Percentiles rank a stretch among this genome's conserved stretches.
phyloP scores from a whole-genome alignment of 2,888 invertebrate genomes.

The Lycia hirtaria region DNA sequence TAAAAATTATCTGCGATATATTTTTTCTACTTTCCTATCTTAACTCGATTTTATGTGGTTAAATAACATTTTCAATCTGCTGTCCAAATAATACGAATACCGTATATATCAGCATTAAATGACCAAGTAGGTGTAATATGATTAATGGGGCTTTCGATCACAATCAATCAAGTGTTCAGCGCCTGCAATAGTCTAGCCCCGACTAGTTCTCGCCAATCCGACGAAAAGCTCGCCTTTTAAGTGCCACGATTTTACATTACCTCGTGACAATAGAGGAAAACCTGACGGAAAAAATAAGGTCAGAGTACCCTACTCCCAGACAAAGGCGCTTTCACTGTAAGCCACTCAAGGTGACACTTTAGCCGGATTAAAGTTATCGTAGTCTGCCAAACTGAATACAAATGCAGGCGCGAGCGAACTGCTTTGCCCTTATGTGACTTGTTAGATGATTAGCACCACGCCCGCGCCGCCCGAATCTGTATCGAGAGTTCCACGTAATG shows the following conservation, averaged over 20 bases:
- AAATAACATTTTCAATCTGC: conserved; percentile 51
- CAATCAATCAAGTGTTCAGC: conserved; percentile 73
- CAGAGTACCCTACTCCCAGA: conserved; percentile 73
- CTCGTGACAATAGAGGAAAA: conserved; percentile 72
- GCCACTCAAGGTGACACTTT: conserved; percentile 84
- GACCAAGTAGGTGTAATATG: conserved; percentile 73
- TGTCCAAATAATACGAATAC: conserved; percentile 57
- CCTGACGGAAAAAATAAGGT: conserved; percentile 78
- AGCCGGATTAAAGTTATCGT: conserved; percentile 84
- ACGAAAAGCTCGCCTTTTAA: conserved; percentile 66
- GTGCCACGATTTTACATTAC: conserved; percentile 73
- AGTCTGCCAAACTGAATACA: conserved; percentile 83
- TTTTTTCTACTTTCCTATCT: too few species aligned
- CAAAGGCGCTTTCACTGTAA: conserved; percentile 80
- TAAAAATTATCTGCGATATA: too few species aligned
- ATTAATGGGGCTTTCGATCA: conserved; percentile 78
- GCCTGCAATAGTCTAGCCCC: conserved; percentile 61
- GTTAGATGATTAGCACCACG: conserved; percentile 58
- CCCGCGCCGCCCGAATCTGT: conserved; percentile 33
- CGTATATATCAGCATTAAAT: conserved; percentile 68
- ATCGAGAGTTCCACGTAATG: conserved; percentile 25
- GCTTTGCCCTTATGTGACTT: conserved; percentile 56
- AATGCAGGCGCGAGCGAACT: conserved; percentile 66
- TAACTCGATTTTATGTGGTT: background rate
- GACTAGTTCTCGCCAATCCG: conserved; percentile 56